A percentile compares a stretch with the other conserved stretches of the same genome.
Conservation (phyloP, 2,113 vertebrate genomes). For the Cercopithecus mona region DNA sequence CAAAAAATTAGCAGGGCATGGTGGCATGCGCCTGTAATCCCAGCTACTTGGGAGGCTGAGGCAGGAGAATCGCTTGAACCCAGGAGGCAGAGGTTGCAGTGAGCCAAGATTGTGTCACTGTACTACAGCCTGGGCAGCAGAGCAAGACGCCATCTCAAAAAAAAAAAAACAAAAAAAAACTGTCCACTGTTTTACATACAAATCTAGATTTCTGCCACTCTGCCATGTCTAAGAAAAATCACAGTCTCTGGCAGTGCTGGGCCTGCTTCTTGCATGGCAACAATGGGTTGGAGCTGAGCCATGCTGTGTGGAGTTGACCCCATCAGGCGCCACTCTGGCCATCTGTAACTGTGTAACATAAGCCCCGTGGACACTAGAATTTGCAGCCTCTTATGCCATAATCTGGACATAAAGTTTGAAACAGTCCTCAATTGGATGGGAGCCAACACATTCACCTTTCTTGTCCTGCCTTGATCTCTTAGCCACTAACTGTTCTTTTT, state of each 20-base stretch:
- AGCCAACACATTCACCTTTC: background rate
- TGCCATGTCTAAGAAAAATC: background rate
- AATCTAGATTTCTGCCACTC: background rate
- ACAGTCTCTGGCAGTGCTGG: background rate
- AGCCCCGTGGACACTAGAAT: background rate
- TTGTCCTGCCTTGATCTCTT: background rate
- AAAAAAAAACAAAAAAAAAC: accelerated
- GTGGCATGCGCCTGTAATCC: too few relatives aligned
- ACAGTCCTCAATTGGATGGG: background rate
- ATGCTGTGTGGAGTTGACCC: accelerated
- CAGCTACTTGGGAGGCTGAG: too few relatives aligned
- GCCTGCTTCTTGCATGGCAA: background rate
- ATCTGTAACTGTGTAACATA: background rate
- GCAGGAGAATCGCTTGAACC: too few relatives aligned
- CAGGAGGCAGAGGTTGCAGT: too few relatives aligned
- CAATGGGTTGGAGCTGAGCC: background rate
- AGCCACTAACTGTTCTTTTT: background rate
- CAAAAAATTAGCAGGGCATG: too few relatives aligned
- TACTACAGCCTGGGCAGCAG: too few relatives aligned
- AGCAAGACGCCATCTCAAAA: too few relatives aligned
- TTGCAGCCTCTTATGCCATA: background rate
- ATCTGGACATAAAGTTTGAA: background rate
- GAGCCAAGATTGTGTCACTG: too few relatives aligned
- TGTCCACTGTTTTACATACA: background rate
- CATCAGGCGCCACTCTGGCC: background rate